Percentiles rank a stretch among this genome's conserved stretches.
Evolutionary conservation across 2,888 invertebrate genomes (phyloP).

Genomic region (Pachycephus smyrnensis): DNA sequence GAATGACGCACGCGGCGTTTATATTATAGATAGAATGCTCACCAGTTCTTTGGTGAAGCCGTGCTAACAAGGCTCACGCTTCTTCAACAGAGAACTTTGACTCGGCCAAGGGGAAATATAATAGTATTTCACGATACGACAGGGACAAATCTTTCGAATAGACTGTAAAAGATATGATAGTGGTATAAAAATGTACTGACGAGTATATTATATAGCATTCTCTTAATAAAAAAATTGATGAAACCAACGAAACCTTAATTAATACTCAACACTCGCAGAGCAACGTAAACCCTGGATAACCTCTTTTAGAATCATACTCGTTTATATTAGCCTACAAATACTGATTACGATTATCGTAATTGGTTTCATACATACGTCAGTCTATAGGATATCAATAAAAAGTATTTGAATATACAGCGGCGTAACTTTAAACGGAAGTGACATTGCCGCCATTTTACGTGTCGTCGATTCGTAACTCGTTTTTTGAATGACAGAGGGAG

Average conservation of each 20-base stretch:
- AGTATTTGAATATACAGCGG: not conserved
- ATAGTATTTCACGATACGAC: not conserved
- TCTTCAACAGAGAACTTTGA: not conserved
- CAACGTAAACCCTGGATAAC: not conserved
- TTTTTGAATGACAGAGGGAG: not conserved
- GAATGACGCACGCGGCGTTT: not conserved
- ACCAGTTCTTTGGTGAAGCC: not conserved
- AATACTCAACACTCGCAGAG: not conserved
- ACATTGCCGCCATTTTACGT: not conserved
- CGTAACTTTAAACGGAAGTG: not conserved
- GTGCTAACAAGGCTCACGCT: not conserved
- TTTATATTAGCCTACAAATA: not conserved
- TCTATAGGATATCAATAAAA: not conserved
- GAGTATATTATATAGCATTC: slow-evolving; percentile 37
- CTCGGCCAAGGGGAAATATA: not conserved
- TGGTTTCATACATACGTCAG: not conserved
- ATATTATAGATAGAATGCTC: not conserved
- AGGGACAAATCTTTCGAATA: slow-evolving; percentile 6
- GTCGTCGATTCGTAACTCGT: not conserved
- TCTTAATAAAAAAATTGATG: slow-evolving; percentile 34
- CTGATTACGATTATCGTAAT: not conserved
- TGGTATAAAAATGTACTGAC: slow-evolving; percentile 35
- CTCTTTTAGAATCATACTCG: not conserved
- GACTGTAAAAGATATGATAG: slow-evolving; percentile 23
- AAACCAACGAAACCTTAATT: slow-evolving; percentile 23